phyloP scores from a whole-genome alignment of 2,797 vertebrate species.

The Crypturellus tataupa region DNA sequence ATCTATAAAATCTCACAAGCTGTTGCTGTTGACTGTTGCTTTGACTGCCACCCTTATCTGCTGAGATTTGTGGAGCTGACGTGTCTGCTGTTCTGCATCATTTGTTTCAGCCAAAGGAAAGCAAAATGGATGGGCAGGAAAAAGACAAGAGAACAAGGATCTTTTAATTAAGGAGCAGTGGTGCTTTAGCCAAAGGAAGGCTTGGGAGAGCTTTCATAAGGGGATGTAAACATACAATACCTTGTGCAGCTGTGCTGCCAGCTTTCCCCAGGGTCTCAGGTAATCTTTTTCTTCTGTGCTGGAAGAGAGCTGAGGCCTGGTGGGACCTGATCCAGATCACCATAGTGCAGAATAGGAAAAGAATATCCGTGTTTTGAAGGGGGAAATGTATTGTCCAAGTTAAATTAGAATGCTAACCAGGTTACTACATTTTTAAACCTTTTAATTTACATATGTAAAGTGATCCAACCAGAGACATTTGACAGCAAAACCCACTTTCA shows the following conservation, averaged over 20 bases:
- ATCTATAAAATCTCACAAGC: conserved; percentile 2
- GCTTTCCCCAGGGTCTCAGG: neutral
- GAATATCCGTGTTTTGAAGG: neutral
- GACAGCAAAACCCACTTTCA: neutral
- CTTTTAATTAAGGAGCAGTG: neutral
- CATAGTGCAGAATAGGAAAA: neutral
- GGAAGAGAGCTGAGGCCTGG: neutral
- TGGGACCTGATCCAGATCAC: neutral
- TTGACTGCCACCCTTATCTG: neutral
- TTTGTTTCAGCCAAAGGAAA: neutral
- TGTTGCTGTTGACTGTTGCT: neutral
- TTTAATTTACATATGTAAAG: conserved; percentile 27
- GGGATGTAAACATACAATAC: no score
- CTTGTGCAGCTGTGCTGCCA: no score
- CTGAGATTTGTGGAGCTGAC: neutral
- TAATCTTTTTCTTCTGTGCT: neutral
- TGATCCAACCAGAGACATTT: neutral
- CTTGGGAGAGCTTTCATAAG: no score
- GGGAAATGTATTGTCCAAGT: neutral
- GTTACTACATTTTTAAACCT: neutral
- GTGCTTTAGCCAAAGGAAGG: no score
- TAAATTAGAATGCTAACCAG: conserved; percentile 10
- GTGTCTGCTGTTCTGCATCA: neutral
- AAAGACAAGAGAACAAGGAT: neutral
- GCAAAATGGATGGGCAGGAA: neutral